These are phyloP conservation scores for Nicator chloris DNA, from an alignment of 2,113 vertebrate species.

Conservation along the genomic window DNA sequence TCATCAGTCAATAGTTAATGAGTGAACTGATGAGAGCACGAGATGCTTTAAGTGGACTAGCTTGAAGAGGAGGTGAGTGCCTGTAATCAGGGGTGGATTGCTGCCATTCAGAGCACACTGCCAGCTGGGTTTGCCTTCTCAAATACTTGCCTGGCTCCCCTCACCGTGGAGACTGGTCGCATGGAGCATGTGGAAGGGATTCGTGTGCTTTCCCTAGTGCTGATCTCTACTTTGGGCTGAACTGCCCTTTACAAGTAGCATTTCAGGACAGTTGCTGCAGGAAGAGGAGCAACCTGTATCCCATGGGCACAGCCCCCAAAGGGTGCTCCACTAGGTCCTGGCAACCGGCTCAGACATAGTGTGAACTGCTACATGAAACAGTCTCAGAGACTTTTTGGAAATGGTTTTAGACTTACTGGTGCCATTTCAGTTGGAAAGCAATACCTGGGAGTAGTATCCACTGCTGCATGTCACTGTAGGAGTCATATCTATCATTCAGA, in stretches of 20 bases:
- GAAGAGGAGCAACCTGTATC: background rate
- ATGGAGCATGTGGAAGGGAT: background rate
- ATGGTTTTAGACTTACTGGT: background rate
- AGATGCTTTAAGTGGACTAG: conserved; percentile 49
- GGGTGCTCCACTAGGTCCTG: background rate
- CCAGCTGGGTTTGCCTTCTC: conserved; percentile 57
- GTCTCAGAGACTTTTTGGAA: background rate
- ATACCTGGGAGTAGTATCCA: background rate
- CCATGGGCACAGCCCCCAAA: background rate
- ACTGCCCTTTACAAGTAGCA: background rate
- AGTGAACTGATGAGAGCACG: conserved; percentile 58
- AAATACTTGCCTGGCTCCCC: background rate
- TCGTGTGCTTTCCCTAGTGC: background rate
- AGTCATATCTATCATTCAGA: background rate
- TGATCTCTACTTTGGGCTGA: background rate
- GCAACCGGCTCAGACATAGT: background rate
- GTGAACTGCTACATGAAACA: background rate
- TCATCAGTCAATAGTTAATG: conserved; percentile 65
- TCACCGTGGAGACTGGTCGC: conserved; percentile 36
- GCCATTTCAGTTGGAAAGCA: background rate
- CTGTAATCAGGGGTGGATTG: conserved; percentile 60
- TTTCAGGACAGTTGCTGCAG: background rate
- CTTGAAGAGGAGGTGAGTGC: conserved; percentile 59
- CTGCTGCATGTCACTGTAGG: background rate
- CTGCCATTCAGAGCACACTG: conserved; percentile 37